Evolutionary conservation across 2,113 vertebrate species (phyloP).

Genomic region (Sinocyclocheilus rhinocerous): DNA sequence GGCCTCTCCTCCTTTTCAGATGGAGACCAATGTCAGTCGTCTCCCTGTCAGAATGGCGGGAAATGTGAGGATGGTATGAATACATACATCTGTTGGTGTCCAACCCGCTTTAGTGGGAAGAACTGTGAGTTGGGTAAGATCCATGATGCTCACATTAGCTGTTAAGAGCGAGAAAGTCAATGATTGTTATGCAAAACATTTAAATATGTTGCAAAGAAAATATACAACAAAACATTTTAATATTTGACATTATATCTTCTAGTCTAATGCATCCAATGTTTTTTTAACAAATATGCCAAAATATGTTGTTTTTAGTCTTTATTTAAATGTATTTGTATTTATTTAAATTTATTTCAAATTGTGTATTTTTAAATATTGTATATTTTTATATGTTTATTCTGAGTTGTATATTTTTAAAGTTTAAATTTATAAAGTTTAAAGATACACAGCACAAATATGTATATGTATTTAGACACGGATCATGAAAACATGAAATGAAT

Average conservation of each 20-base stretch:
- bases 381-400: too few relatives aligned
- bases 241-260: not conserved
- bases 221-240: too few relatives aligned
- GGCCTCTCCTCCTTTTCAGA: slow-evolving; percentile 72
- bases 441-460: too few relatives aligned
- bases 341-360: not conserved
- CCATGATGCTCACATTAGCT: not conserved
- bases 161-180: too few relatives aligned
- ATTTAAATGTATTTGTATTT: not conserved
- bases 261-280: not conserved
- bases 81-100: slow-evolving; percentile 87
- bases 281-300: too few relatives aligned
- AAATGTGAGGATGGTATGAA: slow-evolving; percentile 80
- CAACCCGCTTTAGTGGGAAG: slow-evolving; percentile 80
- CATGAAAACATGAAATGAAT: not conserved
- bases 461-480: too few relatives aligned
- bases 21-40: slow-evolving; percentile 87
- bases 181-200: too few relatives aligned
- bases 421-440: too few relatives aligned
- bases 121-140: slow-evolving; percentile 91
- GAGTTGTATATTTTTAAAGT: too few relatives aligned
- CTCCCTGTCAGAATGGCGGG: slow-evolving; percentile 86
- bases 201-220: too few relatives aligned
- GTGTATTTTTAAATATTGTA: too few relatives aligned
- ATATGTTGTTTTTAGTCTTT: not conserved